These are phyloP conservation scores for Drosophila helvetica DNA, from an alignment of 2,888 invertebrate genomes.

Conservation along the genomic window DNA sequence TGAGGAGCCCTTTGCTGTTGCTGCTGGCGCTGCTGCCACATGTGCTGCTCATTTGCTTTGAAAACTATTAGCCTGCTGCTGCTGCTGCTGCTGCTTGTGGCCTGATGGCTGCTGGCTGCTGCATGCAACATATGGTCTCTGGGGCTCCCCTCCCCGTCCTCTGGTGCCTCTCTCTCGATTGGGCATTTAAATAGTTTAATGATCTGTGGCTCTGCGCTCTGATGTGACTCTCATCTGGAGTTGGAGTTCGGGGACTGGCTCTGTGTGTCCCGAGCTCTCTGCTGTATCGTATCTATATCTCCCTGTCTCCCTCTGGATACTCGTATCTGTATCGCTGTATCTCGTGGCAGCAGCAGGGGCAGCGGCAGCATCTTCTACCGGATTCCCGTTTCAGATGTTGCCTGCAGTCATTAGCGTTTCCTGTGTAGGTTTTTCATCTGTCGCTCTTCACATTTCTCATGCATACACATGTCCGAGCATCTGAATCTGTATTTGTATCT, in stretches of 20 bases:
- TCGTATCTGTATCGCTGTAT: constrained; percentile 24
- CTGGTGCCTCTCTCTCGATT: constrained; percentile 49
- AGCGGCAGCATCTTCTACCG: constrained; percentile 8
- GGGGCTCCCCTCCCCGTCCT: constrained; percentile 11
- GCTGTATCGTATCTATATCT: too few species aligned
- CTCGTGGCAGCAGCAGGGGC: constrained; percentile 4
- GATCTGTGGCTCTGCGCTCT: constrained; percentile 63
- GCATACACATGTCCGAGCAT: constrained; percentile 13
- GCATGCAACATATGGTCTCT: background rate
- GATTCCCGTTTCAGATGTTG: constrained; percentile 34
- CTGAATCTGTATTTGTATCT: constrained; percentile 2
- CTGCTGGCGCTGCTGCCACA: constrained; percentile 59
- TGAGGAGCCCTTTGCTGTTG: constrained; percentile 58
- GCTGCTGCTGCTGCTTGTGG: constrained; percentile 49
- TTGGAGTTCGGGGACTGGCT: constrained; percentile 5
- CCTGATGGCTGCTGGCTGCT: constrained; percentile 17
- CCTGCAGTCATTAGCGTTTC: constrained; percentile 75
- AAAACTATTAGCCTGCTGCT: constrained; percentile 74
- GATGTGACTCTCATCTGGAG: constrained; percentile 9
- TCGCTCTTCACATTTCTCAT: constrained; percentile 33
- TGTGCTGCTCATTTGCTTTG: constrained; percentile 77
- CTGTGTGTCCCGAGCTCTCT: constrained; percentile 14
- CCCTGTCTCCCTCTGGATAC: constrained; percentile 17
- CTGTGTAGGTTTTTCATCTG: constrained; percentile 75
- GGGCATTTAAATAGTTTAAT: constrained; percentile 78